Percentiles rank a stretch among this genome's conserved stretches.
Evolutionary conservation across 2,797 vertebrate species (phyloP).

Genomic region (Moxostoma hubbsi): DNA sequence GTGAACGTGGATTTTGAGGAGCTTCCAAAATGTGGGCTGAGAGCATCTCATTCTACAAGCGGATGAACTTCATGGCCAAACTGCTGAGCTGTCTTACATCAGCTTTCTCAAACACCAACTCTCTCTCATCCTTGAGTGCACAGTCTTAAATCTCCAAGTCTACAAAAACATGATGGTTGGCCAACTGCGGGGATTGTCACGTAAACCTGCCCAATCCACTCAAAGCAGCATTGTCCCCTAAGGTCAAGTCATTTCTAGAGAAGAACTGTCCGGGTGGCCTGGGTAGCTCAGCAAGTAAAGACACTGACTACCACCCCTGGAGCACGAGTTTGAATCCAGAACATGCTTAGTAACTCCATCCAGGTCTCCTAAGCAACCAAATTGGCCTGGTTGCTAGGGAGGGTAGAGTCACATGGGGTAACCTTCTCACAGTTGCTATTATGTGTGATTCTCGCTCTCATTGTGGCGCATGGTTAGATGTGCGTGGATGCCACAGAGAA

Average conservation of each 20-base stretch:
- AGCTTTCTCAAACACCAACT: slow-evolving; percentile 28
- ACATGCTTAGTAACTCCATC: too few species aligned
- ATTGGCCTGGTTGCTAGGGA: too few species aligned
- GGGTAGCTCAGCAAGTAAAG: too few species aligned
- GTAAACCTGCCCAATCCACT: slow-evolving; percentile 40
- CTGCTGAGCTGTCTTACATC: slow-evolving; percentile 29
- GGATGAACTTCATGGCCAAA: slow-evolving; percentile 33
- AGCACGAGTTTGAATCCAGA: too few species aligned
- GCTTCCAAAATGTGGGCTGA: slow-evolving; percentile 10
- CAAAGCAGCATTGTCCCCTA: slow-evolving; percentile 30
- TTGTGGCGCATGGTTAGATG: too few species aligned
- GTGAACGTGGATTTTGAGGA: slow-evolving; percentile 1
- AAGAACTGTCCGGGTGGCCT: neutral
- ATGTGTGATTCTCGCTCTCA: too few species aligned
- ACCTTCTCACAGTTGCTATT: too few species aligned
- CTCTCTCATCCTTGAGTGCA: slow-evolving; percentile 23
- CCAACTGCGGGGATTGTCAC: slow-evolving; percentile 33
- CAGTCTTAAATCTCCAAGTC: slow-evolving; percentile 35
- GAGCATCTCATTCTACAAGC: slow-evolving; percentile 12
- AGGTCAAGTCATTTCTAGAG: neutral
- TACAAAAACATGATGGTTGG: slow-evolving; percentile 34
- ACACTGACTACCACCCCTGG: too few species aligned
- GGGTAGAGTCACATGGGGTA: too few species aligned
- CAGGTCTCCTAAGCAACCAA: too few species aligned
- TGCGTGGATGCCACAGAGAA: too few species aligned